Conservation (phyloP, 1,140 invertebrate species). For the Arctopsyche grandis region DNA sequence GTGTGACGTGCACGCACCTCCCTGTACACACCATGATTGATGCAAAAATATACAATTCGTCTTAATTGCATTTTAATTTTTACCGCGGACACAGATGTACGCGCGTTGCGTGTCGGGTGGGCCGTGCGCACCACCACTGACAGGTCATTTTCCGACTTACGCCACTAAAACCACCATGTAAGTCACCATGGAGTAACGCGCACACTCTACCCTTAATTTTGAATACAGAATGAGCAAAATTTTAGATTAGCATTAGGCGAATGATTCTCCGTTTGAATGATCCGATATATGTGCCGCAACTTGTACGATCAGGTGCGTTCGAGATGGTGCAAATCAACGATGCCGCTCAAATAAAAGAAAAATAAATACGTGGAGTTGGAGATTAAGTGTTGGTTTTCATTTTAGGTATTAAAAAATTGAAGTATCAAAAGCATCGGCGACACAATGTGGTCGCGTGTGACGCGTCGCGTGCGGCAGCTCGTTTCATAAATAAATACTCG, state of each 20-base stretch:
- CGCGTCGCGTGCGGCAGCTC: background rate
- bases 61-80: slow-evolving; percentile 49
- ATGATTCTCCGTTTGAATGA: too few relatives aligned
- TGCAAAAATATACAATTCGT: slow-evolving; percentile 42
- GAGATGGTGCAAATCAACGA: too few relatives aligned
- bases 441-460: slow-evolving; percentile 2
- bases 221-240: too few relatives aligned
- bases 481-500: slow-evolving; percentile 24
- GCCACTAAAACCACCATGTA: too few relatives aligned
- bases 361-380: too few relatives aligned
- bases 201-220: too few relatives aligned
- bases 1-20: slow-evolving; percentile 26
- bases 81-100: slow-evolving; percentile 31
- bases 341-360: too few relatives aligned
- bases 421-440: slow-evolving; percentile 1
- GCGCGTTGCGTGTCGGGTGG: slow-evolving; percentile 26
- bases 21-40: slow-evolving; percentile 28
- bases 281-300: too few relatives aligned
- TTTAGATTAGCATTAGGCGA: too few relatives aligned
- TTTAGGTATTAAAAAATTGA: background rate
- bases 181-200: too few relatives aligned
- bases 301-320: too few relatives aligned
- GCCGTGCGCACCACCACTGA: background rate
- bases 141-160: background rate
- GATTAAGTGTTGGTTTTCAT: too few relatives aligned